A percentile compares a stretch with the other conserved stretches of the same genome.
These are phyloP conservation scores for Porites australiensis DNA, from an alignment of 64 coral and sea anemone genomes.

Conservation along the genomic window DNA sequence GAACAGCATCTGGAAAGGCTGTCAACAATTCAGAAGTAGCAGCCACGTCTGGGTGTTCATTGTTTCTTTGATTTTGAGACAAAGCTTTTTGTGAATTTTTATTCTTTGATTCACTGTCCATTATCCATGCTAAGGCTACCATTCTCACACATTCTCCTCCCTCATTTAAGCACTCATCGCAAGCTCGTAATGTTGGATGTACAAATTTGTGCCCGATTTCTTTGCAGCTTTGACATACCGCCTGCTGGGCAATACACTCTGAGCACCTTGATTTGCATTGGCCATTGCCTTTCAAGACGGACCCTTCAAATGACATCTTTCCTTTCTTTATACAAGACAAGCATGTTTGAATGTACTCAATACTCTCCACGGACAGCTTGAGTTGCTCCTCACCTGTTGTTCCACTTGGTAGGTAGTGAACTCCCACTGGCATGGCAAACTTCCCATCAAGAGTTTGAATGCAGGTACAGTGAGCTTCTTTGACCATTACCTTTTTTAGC, in stretches of 20 bases:
- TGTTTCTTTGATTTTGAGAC: constrained; percentile 56
- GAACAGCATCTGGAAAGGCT: constrained; percentile 63
- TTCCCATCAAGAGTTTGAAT: constrained; percentile 77
- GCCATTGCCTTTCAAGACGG: constrained; percentile 64
- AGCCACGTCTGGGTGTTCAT: neutral
- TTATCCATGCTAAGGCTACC: constrained; percentile 59
- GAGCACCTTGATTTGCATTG: constrained; percentile 68
- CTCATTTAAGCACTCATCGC: constrained; percentile 75
- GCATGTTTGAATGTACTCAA: constrained; percentile 68
- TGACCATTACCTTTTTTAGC: constrained; percentile 66
- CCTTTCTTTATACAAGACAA: constrained; percentile 63
- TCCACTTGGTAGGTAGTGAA: constrained; percentile 50
- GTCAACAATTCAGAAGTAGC: constrained; percentile 52
- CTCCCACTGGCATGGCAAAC: constrained; percentile 64
- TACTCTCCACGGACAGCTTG: constrained; percentile 48
- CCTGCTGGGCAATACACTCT: constrained; percentile 52
- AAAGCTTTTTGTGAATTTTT: constrained; percentile 69
- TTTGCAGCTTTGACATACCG: constrained; percentile 32
- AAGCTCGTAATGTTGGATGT: constrained; percentile 65
- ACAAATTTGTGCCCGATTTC: constrained; percentile 60
- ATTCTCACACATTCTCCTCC: constrained; percentile 72
- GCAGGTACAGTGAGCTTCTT: constrained; percentile 73
- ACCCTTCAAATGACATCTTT: constrained; percentile 74
- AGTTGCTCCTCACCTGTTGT: constrained; percentile 59
- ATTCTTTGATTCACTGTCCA: constrained; percentile 83